Evolutionary conservation across 2,797 vertebrate genomes (phyloP), one percentile per base, ranked within the genome.

Genomic region (Chrysolophus pictus): DNA sequence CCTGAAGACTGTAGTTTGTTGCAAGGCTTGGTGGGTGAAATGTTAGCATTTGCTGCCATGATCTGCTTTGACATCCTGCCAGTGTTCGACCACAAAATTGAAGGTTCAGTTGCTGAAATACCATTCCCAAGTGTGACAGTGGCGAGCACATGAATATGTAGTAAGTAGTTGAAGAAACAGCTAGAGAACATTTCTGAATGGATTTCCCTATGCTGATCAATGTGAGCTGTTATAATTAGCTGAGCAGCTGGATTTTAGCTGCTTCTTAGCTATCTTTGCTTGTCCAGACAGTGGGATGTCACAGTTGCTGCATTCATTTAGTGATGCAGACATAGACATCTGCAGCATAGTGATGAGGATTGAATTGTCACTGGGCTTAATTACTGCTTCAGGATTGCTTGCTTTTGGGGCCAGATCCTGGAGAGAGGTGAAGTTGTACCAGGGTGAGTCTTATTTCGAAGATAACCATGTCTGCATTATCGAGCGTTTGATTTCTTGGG

Each of bases 181-280:
- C 72, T 83, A 90, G 88, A 87, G 82, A 94, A 79, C 83, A 35
- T 84, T 94, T 56, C 70, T 96, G 84, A 87, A 95, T 94, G 69
- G 42, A 85, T 95, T 93, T 95, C 46, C 76, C 70, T 79, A 3
- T 86, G 70, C 89, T 88, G 56, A 95, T 94, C 64, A 78, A 84
- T 1, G 9, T 49, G 95, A 96, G 79, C 79, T 91, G 82, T 81
- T 95, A 89, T 87, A 94, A 95, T 96, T 94, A 96, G 82, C 24
- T 0, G 39, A 93, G 92, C 92, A 93, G 84, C 87, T 96, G 92
- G 91, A 94, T 91, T 95, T 92, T 89, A 91, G 87, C 82, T 93
- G 84, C 88, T 93, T 47, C 84, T 93, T 89, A 95, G 75, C 81
- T 80, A 37, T 94, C 87, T 46, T 83, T 11, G 1, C 82, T 89